Percentiles rank a stretch among this genome's conserved stretches.
Evolutionary conservation across 2,113 vertebrate species (phyloP).

Genomic region (Gymnorhina tibicen): DNA sequence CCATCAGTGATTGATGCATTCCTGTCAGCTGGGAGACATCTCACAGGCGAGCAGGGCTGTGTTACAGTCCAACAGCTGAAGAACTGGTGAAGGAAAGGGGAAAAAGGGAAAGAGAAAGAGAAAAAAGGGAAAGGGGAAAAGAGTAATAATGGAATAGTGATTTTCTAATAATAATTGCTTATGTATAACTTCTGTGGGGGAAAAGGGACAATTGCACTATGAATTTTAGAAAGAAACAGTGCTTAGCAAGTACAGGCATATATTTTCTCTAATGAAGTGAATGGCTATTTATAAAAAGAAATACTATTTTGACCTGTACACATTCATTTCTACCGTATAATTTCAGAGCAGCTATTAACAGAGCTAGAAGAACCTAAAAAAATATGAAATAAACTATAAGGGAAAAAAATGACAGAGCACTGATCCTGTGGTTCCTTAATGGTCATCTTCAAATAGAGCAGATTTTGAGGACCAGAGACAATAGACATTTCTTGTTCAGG

Average conservation of each 20-base stretch:
- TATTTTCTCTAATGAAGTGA: slow-evolving; percentile 57
- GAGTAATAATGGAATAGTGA: slow-evolving; percentile 18
- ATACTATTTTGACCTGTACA: slow-evolving; percentile 21
- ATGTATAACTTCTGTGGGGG: slow-evolving; percentile 36
- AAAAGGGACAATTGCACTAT: slow-evolving; percentile 74
- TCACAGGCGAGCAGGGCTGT: neutral
- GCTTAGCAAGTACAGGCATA: slow-evolving; percentile 29
- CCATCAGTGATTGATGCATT: rapidly evolving
- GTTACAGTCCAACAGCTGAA: neutral
- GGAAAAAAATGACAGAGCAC: slow-evolving; percentile 9
- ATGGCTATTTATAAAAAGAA: slow-evolving; percentile 61
- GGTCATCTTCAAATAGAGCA: neutral
- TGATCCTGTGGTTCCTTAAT: slow-evolving; percentile 13
- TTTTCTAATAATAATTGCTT: slow-evolving; percentile 25
- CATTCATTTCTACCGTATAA: slow-evolving; percentile 2
- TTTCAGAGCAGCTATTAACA: slow-evolving; percentile 40
- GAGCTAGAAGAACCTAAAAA: slow-evolving; percentile 6
- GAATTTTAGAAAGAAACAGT: slow-evolving; percentile 56
- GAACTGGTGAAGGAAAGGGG: neutral
- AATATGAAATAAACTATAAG: neutral
- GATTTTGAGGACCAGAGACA: slow-evolving; percentile 18
- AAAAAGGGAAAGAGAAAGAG: neutral
- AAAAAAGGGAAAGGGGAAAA: neutral
- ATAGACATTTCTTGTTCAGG: slow-evolving; percentile 22
- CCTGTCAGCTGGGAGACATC: neutral